These are phyloP conservation scores for Tretioscincus oriximinensis DNA, from an alignment of 2,113 vertebrate genomes.

Conservation along the genomic window DNA sequence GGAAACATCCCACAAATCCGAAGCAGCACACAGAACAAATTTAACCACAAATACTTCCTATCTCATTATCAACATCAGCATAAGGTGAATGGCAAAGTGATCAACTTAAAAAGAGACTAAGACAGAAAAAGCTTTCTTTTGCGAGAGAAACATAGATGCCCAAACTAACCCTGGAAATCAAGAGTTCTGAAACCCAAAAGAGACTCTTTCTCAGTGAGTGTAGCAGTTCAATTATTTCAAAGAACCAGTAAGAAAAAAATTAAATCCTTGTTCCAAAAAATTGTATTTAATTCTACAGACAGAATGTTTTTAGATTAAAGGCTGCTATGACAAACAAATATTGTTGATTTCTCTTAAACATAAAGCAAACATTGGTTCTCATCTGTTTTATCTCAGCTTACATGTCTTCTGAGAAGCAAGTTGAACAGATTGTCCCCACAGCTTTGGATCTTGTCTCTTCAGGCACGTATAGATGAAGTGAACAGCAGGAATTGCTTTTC, in stretches of 20 bases:
- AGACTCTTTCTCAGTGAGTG: too few relatives aligned
- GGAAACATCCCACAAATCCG: too few relatives aligned
- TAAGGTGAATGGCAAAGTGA: too few relatives aligned
- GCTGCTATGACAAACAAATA: not conserved
- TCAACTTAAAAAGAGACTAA: not conserved
- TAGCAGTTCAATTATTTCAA: too few relatives aligned
- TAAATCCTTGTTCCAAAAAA: not conserved
- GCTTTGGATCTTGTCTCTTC: slow-evolving; percentile 76
- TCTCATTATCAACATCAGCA: too few relatives aligned
- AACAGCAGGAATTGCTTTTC: slow-evolving; percentile 85
- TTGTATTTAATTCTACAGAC: not conserved
- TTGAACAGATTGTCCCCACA: slow-evolving; percentile 96
- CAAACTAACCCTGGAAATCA: too few relatives aligned
- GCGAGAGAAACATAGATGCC: too few relatives aligned
- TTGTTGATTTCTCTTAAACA: not conserved
- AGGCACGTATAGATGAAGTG: slow-evolving; percentile 85
- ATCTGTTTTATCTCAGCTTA: slow-evolving; percentile 67
- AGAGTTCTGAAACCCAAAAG: too few relatives aligned
- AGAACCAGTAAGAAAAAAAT: not conserved
- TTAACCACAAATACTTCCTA: too few relatives aligned
- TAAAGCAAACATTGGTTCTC: not conserved
- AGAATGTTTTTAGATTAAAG: not conserved
- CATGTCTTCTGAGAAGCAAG: slow-evolving; percentile 82
- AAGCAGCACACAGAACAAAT: too few relatives aligned
- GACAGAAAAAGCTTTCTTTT: too few relatives aligned